Evolutionary conservation across 2,888 invertebrate species (phyloP).

Genomic region (Heliothis peltigera): DNA sequence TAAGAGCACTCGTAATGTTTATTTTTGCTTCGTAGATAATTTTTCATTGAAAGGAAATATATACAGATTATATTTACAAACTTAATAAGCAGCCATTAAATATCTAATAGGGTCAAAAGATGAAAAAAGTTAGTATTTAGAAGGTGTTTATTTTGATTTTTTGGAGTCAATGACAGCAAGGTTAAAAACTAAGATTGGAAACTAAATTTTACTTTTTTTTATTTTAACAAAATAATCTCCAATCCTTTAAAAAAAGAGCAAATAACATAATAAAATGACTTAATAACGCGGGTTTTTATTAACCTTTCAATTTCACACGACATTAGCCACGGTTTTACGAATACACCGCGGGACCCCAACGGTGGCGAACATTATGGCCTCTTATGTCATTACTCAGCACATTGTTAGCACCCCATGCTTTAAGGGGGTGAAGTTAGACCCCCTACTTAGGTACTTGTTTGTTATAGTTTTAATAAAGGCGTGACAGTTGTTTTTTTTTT

Average conservation of each 20-base stretch:
- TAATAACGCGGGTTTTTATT: not conserved
- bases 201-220: no score
- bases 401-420: slow-evolving; percentile 73
- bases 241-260: slow-evolving; percentile 17
- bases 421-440: slow-evolving; percentile 39
- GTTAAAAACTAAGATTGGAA: no score
- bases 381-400: slow-evolving; percentile 77
- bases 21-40: no score
- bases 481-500: slow-evolving; percentile 14
- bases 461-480: slow-evolving; percentile 57
- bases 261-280: slow-evolving; percentile 3
- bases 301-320: slow-evolving; percentile 13
- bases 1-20: no score
- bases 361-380: slow-evolving; percentile 47
- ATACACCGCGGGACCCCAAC: slow-evolving; percentile 38
- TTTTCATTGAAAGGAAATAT: no score
- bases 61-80: no score
- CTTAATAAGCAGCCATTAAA: no score
- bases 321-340: slow-evolving; percentile 29
- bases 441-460: slow-evolving; percentile 25
- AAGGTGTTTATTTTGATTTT: no score
- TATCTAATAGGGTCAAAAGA: no score
- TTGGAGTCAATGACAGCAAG: no score
- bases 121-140: no score
- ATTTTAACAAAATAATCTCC: not conserved